Evolutionary conservation across 2,113 vertebrate species (phyloP).

Genomic region (Oryzias celebensis): DNA sequence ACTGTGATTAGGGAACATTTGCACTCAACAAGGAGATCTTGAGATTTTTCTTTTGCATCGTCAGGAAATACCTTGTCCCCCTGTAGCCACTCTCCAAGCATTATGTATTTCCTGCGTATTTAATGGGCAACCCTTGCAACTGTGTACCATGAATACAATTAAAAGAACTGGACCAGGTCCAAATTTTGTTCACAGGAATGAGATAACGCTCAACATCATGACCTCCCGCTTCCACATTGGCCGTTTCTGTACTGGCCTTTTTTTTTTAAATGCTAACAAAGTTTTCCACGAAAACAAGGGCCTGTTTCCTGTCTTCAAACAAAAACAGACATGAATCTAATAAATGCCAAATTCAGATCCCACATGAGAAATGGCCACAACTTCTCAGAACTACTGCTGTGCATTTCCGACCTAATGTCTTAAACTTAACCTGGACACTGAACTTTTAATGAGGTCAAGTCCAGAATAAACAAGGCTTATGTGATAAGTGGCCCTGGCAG

Average conservation of each 20-base stretch:
- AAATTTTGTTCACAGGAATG: slow-evolving; percentile 25
- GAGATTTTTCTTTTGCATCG: neutral
- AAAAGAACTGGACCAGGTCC: slow-evolving; percentile 8
- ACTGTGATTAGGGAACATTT: too few relatives aligned
- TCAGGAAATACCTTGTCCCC: slow-evolving; percentile 47
- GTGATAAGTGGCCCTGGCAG: neutral
- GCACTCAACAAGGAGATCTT: too few relatives aligned
- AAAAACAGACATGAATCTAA: slow-evolving; percentile 34
- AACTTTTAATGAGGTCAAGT: neutral
- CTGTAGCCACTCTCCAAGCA: slow-evolving; percentile 42
- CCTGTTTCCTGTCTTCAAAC: slow-evolving; percentile 39
- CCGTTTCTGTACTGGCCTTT: slow-evolving; percentile 6
- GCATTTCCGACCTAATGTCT: slow-evolving; percentile 14
- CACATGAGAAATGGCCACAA: slow-evolving; percentile 19
- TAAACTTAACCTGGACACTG: neutral
- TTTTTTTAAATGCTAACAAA: slow-evolving; percentile 7
- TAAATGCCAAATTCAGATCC: slow-evolving; percentile 21
- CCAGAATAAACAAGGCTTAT: neutral
- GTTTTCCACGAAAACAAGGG: slow-evolving; percentile 20
- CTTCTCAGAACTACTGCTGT: slow-evolving; percentile 22
- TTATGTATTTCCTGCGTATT: slow-evolving; percentile 71
- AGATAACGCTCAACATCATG: slow-evolving; percentile 8
- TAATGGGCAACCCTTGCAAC: slow-evolving; percentile 23
- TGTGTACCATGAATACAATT: slow-evolving; percentile 11
- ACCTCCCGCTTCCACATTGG: slow-evolving; percentile 10